phyloP scores from a whole-genome alignment of 1,140 invertebrate species.

The Pentalonia nigronervosa region DNA sequence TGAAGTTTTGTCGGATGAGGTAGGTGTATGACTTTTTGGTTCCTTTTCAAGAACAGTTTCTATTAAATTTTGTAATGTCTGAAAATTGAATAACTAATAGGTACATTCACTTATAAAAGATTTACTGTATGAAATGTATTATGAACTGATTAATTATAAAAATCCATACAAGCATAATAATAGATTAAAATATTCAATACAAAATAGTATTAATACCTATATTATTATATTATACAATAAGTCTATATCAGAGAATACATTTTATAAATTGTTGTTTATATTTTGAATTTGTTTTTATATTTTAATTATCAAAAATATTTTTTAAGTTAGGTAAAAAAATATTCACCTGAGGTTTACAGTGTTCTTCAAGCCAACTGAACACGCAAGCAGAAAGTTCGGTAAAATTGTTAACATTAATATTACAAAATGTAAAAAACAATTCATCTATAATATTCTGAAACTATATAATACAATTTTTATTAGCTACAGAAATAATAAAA shows the following conservation, averaged over 20 bases:
- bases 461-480: slow-evolving; percentile 66
- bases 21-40: slow-evolving; percentile 24
- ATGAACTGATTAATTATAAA: background rate
- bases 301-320: background rate
- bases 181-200: background rate
- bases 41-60: slow-evolving; percentile 58
- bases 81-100: slow-evolving; percentile 46
- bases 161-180: background rate
- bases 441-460: slow-evolving; percentile 95
- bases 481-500: background rate
- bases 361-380: slow-evolving; percentile 95
- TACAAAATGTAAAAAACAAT: slow-evolving; percentile 88
- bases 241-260: background rate
- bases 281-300: background rate
- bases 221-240: background rate
- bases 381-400: slow-evolving; percentile 90
- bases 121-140: background rate
- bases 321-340: background rate
- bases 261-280: background rate
- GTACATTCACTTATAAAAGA: background rate
- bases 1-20: slow-evolving; percentile 28
- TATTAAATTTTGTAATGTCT: slow-evolving; percentile 61
- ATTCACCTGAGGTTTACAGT: slow-evolving; percentile 87
- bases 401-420: slow-evolving; percentile 90
- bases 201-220: background rate